These are phyloP conservation scores for Oxyruncus cristatus DNA, from an alignment of 2,113 vertebrate genomes.

Conservation along the genomic window DNA sequence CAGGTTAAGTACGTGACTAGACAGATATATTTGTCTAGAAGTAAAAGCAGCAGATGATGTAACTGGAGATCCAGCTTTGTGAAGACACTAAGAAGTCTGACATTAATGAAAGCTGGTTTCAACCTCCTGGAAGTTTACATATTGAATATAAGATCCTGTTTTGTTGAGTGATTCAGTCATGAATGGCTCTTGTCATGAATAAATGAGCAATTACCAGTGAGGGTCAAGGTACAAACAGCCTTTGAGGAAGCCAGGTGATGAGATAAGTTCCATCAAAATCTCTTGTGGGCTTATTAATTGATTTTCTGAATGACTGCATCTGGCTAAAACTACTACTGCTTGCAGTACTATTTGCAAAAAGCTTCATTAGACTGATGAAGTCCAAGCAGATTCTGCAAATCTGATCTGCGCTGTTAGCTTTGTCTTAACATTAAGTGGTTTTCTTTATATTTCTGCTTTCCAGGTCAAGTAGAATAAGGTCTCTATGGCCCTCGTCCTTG, in stretches of 20 bases:
- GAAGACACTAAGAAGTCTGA: not conserved
- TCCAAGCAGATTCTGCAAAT: not conserved
- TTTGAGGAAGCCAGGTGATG: not conserved
- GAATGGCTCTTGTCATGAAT: not conserved
- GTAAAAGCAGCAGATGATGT: not conserved
- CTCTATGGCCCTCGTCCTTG: rapidly evolving
- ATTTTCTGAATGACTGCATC: not conserved
- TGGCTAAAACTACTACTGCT: not conserved
- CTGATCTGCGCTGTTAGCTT: not conserved
- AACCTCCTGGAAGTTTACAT: rapidly evolving
- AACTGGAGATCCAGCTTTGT: not conserved
- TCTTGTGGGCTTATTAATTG: not conserved
- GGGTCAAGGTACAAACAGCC: not conserved
- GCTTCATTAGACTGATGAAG: not conserved
- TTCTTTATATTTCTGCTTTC: not conserved
- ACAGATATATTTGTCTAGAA: not conserved
- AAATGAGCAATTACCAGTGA: not conserved
- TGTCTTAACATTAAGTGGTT: not conserved
- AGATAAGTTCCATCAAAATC: not conserved
- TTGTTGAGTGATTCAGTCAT: not conserved
- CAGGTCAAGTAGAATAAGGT: not conserved
- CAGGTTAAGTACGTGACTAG: not conserved
- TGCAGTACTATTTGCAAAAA: not conserved
- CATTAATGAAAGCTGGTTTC: not conserved
- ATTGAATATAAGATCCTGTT: not conserved